Base-by-base conservation (phyloP, 2,113 vertebrate genomes). In the Microtus oregoni region DNA sequence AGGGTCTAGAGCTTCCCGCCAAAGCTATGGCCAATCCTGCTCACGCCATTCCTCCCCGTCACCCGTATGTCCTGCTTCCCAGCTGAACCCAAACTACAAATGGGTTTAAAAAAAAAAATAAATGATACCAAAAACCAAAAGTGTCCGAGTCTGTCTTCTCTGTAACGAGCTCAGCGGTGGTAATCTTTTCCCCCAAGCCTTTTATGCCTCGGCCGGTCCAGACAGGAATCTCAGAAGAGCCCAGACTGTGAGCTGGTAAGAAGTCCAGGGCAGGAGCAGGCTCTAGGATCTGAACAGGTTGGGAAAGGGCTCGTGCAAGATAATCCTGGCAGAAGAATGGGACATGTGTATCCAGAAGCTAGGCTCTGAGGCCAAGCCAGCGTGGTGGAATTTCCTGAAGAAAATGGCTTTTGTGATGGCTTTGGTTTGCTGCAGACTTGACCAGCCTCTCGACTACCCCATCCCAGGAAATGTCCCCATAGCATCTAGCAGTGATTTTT, bases 71-170 rank as follows among this genome's bases (percentile, higher is more conserved):
- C 90, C 97, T 77, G 96, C 97, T 98, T 97, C 94, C 90, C 95
- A 91, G 92, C 96, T 89, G 94, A 97, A 97, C 97, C 96, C 96
- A 90, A 89, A 95, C 81, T 83, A 70, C 95, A 83, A 96, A 91
- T 95, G 97, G 96, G 97, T 97, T 97, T 97, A 65, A 97, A 94
- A 92, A 94, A 97, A 73, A 55, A 24, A 97, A 97, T 96, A 97
- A 97, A 97, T 78, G 89, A 35, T 81, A 94, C 90, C 89, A 86
- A 97, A 95, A 93, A 7, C 55, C 83, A 75, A 70, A 82, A 83
- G 50, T 20, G 77, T 94, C 75, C 0, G 24, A n/a, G 28, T 95
- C 47, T 1, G 17, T 76, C 52, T 93, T 82, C 65, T 96, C 67
- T 86, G 91, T 88, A 58, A 78, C n/a, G 1, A 58, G 28, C 19